Evolutionary conservation across 2,113 vertebrate genomes (phyloP).

Genomic region (Nematolebias whitei): DNA sequence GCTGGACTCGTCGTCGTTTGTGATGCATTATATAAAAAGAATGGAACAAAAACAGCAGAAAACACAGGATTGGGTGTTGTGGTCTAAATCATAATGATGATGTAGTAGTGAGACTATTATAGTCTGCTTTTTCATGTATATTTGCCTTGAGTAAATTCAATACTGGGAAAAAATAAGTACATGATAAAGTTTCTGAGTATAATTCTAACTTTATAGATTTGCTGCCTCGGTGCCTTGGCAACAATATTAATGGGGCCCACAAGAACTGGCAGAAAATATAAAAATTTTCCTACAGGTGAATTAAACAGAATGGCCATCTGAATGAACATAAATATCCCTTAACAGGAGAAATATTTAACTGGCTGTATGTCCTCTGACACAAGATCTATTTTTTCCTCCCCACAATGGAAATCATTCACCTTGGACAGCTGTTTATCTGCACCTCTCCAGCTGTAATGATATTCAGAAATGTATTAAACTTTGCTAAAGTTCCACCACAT

Average conservation of each 20-base stretch:
- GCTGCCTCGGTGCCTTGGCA: constrained; percentile 8
- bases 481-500: constrained; percentile 40
- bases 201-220: constrained; percentile 21
- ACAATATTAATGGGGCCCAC: constrained; percentile 44
- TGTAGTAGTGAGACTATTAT: background rate
- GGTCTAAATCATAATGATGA: background rate
- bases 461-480: constrained; percentile 46
- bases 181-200: background rate
- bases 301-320: constrained; percentile 61
- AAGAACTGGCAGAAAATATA: constrained; percentile 49
- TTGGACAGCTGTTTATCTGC: constrained; percentile 54
- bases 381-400: constrained; percentile 11
- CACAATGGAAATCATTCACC: constrained; percentile 41
- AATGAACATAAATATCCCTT: constrained; percentile 58
- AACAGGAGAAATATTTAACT: constrained; percentile 67
- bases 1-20: too few relatives aligned
- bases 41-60: background rate
- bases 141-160: background rate
- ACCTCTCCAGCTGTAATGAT: constrained; percentile 28
- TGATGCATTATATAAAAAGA: too few relatives aligned
- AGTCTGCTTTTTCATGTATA: background rate
- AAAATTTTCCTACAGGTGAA: constrained; percentile 71
- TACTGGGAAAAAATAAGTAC: too few relatives aligned
- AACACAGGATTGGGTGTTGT: too few relatives aligned
- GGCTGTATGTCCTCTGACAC: constrained; percentile 58